Base-by-base conservation (phyloP, 2,888 invertebrate species). In the Cepaea hortensis region DNA sequence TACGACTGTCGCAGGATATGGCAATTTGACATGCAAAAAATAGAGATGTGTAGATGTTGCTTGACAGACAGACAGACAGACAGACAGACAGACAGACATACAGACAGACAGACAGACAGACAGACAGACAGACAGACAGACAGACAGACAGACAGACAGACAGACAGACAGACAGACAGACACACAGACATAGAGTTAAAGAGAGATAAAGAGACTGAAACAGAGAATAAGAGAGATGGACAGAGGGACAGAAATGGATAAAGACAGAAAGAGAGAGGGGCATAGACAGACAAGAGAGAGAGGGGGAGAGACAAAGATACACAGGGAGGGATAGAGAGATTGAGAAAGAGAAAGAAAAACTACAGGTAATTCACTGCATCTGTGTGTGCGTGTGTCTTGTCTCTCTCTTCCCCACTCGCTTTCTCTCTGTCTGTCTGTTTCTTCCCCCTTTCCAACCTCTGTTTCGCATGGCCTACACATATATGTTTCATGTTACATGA, bases 121-220 rank as follows among this genome's bases (percentile, higher is more conserved):
- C 65, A 81, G 81, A 81, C 65, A 81, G 81, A 81, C 81, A 81
- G 81, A 81, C 81, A 81, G 81, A 81, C 65, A 81, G 65, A 81
- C 65, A 81, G 81, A 81, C 65, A 81, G 46, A 81, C 65, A 81
- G 81, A 81, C 65, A 81, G 81, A 81, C 81, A 81, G 81, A 81
- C 81, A 81, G 81, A 81, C 81, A 81, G 81, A 81, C 65, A 81
- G 81, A 68, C 81, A 81, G 81, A 68, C 68, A 65, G n/a, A 35
- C 3, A n/a, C 7, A 50, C 3, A 7, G 3, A 65, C 18, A 65
- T 0, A 65, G 9, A 65, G 65, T 15, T 1, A 65, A 18, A 2
- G 9, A 65, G 65, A 65, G 9, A 65, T 9, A 65, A 15, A 65
- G 65, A 65, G 9, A 65, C 13, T 15, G 9, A 65, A 2, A 65